Conservation (phyloP, 2,113 vertebrate species). For the Thalassarche chlororhynchos region DNA sequence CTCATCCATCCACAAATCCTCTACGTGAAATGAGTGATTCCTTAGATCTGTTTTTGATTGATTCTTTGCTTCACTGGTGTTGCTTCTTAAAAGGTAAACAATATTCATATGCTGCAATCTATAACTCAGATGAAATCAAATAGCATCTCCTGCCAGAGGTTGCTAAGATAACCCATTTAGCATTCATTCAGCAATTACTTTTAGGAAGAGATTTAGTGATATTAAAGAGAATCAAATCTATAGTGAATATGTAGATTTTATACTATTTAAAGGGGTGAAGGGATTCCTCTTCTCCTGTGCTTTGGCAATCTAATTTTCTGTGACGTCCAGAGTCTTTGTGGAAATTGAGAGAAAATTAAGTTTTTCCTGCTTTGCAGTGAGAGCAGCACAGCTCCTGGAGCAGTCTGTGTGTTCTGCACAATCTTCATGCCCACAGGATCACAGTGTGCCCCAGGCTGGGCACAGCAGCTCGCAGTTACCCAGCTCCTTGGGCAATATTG, state of each 20-base stretch:
- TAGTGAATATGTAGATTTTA: neutral
- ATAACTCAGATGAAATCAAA: constrained; percentile 27
- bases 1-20: constrained; percentile 58
- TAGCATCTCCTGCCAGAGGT: constrained; percentile 30
- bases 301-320: constrained; percentile 16
- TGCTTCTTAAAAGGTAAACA: constrained; percentile 64
- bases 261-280: neutral
- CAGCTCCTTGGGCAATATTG: neutral
- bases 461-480: neutral
- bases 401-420: neutral
- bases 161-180: constrained; percentile 17
- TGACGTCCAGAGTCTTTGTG: neutral
- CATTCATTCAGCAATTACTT: constrained; percentile 24
- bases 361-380: neutral
- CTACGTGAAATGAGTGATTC: constrained; percentile 47
- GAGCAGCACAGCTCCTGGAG: constrained; percentile 15
- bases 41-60: constrained; percentile 51
- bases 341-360: neutral
- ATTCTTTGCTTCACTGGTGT: constrained; percentile 59
- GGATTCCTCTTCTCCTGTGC: neutral
- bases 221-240: neutral
- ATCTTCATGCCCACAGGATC: neutral
- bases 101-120: constrained; percentile 48
- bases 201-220: neutral
- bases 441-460: neutral